Evolutionary conservation across 2,888 invertebrate genomes (phyloP), one percentile per base, ranked within the genome.

Genomic region (Caenorhabditis imperialis): DNA sequence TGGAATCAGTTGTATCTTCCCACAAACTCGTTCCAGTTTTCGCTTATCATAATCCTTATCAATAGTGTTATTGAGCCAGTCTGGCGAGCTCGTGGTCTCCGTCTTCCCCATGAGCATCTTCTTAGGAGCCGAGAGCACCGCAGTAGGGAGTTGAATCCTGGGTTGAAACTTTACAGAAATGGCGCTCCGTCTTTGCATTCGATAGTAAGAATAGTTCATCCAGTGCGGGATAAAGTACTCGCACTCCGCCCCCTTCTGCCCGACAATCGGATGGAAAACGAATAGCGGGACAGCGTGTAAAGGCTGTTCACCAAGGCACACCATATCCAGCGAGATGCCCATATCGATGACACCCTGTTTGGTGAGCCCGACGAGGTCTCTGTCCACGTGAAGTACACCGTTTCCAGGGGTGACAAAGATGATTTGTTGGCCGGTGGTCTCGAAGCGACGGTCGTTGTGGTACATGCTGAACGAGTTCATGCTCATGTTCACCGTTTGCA

Each of bases 341-440:
- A 97, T 96, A 89, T 99, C 99, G 80, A 99, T 98, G 81, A 98
- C 94, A 76, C 98, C 91, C 89, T 99, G 98, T 90, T 99, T 99
- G 0, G 99, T 99, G 23, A 99, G 94, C 88, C 96, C 96, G 0
- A 96, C 96, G 23, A 99, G 90, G 89, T 96, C 96, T 72, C 97
- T 91, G 89, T 99, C 97, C 1, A 99, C 99, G 90, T 98, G 96
- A 90, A 98, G 99, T 0, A 99, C 96, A 0, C 99, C 99, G 6
- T 96, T 95, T 1, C 98, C 98, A 0, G 99, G 98, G 1, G 98
- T 98, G 62, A 99, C 94, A 0, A 99, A 97, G 8, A 99, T 95
- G 57, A 96, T 96, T 78, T 82, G 91, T 88, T 99, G 99, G 0
- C 99, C 99, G 0, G 98, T 98, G 72, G 99, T 92, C 89, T 99